Base-by-base conservation (phyloP, 2,888 invertebrate genomes). In the Drosophila mimetica region DNA sequence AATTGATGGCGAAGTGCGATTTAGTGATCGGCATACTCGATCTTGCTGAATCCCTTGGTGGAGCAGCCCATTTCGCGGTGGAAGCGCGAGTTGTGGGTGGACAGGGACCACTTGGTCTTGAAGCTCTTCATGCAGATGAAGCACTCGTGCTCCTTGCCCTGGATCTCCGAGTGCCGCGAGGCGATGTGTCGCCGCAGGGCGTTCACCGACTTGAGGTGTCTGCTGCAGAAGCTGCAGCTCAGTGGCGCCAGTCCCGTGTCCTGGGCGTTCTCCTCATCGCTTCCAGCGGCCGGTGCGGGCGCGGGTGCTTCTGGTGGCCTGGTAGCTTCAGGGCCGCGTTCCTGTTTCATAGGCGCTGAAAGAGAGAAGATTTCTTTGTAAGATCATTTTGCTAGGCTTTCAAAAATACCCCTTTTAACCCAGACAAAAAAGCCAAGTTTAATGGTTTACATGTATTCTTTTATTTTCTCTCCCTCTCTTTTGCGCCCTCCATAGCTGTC, bases 91-190 rank as follows among this genome's bases (percentile, higher is more conserved):
- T 91, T 92, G 71, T 92, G 92, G 9, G 92, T 92, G 58, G 92
- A 91, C 13, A 92, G 65, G 2, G 92, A 92, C 92, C 92, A 92
- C 69, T 92, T 92, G 4, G 92, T 92, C 75, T 92, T 92, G 73
- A 92, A 92, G 64, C 88, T 85, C 67, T 91, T 91, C 65, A 88
- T 89, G 74, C 92, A 92, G 25, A 89, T 79, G 28, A 82, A 79
- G 65, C 92, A 92, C 46, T 90, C 86, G 53, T 91, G 80, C 71
- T 90, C 88, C 64, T 89, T 89, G 64, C 86, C 86, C 59, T 86
- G 86, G 11, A 89, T 89, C 71, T 89, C 89, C 25, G 89, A 89
- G 67, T 91, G 92, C 50, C 90, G 86, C 14, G 91, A 91, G n/a
- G 91, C 90, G 16, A 88, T 89, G 65, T 92, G 92, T 0, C 92